Evolutionary conservation across 2,113 vertebrate genomes (phyloP), one percentile per base, ranked within the genome.

Genomic region (Guaruba guarouba): DNA sequence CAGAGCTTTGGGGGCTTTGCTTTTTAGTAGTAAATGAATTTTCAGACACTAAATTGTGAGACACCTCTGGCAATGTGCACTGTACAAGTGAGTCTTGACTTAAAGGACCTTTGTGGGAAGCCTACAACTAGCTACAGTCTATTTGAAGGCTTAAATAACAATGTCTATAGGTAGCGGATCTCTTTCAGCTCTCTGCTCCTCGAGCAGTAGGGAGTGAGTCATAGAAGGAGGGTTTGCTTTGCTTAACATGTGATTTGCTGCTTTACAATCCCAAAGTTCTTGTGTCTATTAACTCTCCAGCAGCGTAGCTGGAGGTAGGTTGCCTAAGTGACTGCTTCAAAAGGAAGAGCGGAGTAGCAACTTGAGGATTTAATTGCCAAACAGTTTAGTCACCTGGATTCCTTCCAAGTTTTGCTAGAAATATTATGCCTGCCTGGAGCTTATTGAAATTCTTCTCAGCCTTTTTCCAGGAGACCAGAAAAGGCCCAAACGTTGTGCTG

Each of bases 341-440:
- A 78, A 43, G 29, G 61, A 43, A 14, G 52, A 79, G 73, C 46
- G 63, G 66, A 91, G 33, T 64, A 82, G n/a, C 46, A 78, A 51
- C 61, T 81, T 74, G 41, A 93, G 63, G 73, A 61, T 61, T 82
- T 87, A 91, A 84, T 77, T 94, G 79, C 71, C 89, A 83, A 84
- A 84, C 48, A 77, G 33, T 78, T 94, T 31, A 68, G 79, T 90
- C 51, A 63, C 70, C 28, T 81, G 77, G 67, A 33, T 84, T 70
- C 59, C 41, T 95, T 82, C 86, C 59, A 75, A 4, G 43, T 55
- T 88, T 81, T 88, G 55, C 54, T 84, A 76, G 80, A 82, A 91
- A 61, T 76, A 64, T 28, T 71, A 1, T 61, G 48, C 41, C 62
- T 91, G 8, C 74, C 61, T 28, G 18, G 67, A 87, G 41, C 51